Percentiles rank a stretch among this genome's conserved stretches.
Evolutionary conservation across 2,888 invertebrate species (phyloP).

Genomic region (Apamea monoglypha): DNA sequence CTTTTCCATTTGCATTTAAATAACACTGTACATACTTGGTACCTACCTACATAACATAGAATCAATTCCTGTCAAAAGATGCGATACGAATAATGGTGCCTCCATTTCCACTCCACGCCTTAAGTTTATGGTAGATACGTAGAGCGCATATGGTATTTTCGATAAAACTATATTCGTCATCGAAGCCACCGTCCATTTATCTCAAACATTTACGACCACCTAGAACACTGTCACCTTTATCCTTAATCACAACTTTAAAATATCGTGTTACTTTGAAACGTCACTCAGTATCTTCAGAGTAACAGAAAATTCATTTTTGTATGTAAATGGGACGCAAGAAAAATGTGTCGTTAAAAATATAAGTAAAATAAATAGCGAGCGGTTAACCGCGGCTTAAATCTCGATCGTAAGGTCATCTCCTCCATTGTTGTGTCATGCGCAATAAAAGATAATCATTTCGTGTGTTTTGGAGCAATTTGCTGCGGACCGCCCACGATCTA

Average conservation of each 20-base stretch:
- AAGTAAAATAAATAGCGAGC: constrained; percentile 74
- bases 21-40: constrained; percentile 14
- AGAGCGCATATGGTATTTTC: constrained; percentile 54
- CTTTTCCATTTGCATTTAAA: constrained; percentile 54
- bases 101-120: too few species aligned
- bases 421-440: constrained; percentile 86
- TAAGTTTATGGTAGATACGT: constrained; percentile 38
- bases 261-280: constrained; percentile 49
- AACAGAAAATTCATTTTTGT: constrained; percentile 30
- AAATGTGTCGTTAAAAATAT: constrained; percentile 66
- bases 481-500: constrained; percentile 78
- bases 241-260: constrained; percentile 68
- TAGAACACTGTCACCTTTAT: constrained; percentile 65
- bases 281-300: constrained; percentile 21
- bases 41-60: constrained; percentile 13
- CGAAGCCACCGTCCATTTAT: constrained; percentile 69
- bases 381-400: constrained; percentile 77
- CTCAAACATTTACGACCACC: constrained; percentile 79
- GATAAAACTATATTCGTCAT: constrained; percentile 70
- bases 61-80: constrained; percentile 43
- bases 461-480: constrained; percentile 86
- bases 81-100: constrained; percentile 53
- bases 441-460: constrained; percentile 86
- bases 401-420: constrained; percentile 83
- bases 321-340: constrained; percentile 60